These are phyloP conservation scores for Panagrolaimus sp. DNA, from an alignment of 1,140 invertebrate species.

Conservation along the genomic window DNA sequence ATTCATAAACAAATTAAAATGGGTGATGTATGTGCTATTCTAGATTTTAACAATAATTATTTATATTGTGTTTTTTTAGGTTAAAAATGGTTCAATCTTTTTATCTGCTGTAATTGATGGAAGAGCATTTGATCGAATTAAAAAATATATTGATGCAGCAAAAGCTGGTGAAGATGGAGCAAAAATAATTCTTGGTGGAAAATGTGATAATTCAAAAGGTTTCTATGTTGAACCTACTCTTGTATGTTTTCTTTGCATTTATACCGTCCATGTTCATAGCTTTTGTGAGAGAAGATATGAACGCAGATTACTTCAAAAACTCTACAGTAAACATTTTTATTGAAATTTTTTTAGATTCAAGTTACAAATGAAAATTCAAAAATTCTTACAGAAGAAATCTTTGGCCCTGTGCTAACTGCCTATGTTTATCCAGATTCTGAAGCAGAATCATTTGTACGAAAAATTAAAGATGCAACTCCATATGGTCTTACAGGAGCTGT, in stretches of 20 bases:
- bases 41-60: too few relatives aligned
- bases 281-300: too few relatives aligned
- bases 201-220: slow-evolving; percentile 77
- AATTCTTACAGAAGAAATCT: slow-evolving; percentile 94
- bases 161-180: slow-evolving; percentile 69
- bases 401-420: slow-evolving; percentile 85
- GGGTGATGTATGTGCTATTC: slow-evolving; percentile 37
- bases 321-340: too few relatives aligned
- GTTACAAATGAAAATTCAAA: slow-evolving; percentile 77
- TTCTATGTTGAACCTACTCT: slow-evolving; percentile 95
- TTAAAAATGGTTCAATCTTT: slow-evolving; percentile 65
- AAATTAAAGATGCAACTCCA: slow-evolving; percentile 74
- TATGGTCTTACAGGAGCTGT: slow-evolving; percentile 85
- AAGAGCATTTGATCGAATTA: slow-evolving; percentile 81
- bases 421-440: slow-evolving; percentile 84
- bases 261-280: too few relatives aligned
- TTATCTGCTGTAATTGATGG: slow-evolving; percentile 91
- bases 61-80: too few relatives aligned
- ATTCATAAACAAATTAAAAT: slow-evolving; percentile 59
- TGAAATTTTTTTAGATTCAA: too few relatives aligned
- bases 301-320: too few relatives aligned
- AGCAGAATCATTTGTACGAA: slow-evolving; percentile 68
- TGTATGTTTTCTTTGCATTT: too few relatives aligned
- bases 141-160: slow-evolving; percentile 81
- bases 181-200: slow-evolving; percentile 79